Evolutionary conservation across 2,113 vertebrate species (phyloP).

Genomic region (Dolichallabes microphthalmus): DNA sequence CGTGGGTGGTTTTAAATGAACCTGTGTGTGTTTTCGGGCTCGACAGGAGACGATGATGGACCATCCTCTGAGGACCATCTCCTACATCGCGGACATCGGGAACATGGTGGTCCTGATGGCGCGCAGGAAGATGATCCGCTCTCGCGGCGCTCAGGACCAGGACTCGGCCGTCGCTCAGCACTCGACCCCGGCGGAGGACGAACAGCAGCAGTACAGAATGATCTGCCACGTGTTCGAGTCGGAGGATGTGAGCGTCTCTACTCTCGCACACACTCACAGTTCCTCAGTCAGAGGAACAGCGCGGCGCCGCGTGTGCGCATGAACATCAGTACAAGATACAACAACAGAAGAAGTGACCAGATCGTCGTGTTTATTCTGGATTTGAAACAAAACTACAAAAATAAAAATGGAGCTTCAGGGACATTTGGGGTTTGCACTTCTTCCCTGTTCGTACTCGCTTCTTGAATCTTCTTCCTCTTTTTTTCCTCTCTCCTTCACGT

Average conservation of each 20-base stretch:
- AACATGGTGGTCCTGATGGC: slow-evolving; percentile 98
- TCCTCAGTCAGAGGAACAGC: neutral
- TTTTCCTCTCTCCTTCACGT: neutral
- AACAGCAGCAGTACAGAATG: slow-evolving; percentile 90
- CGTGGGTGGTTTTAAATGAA: too few relatives aligned
- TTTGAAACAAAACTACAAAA: neutral
- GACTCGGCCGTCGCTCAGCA: slow-evolving; percentile 75
- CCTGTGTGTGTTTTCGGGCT: neutral
- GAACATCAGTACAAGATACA: neutral
- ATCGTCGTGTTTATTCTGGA: too few relatives aligned
- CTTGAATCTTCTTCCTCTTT: neutral
- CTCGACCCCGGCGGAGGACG: slow-evolving; percentile 76
- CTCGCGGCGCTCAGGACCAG: slow-evolving; percentile 85
- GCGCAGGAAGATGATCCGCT: slow-evolving; percentile 83
- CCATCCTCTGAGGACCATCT: slow-evolving; percentile 91
- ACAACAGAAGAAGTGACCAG: neutral
- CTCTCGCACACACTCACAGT: neutral
- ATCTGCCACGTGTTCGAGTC: slow-evolving; percentile 98
- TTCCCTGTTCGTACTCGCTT: neutral
- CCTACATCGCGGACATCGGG: slow-evolving; percentile 95
- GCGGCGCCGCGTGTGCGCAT: neutral
- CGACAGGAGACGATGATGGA: slow-evolving; percentile 93
- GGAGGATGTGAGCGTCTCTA: slow-evolving; percentile 82
- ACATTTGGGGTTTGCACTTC: neutral
- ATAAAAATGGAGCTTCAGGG: neutral